A percentile compares a stretch with the other conserved stretches of the same genome.
phyloP scores from a whole-genome alignment of 2,888 invertebrate genomes.

The Orchesella flavescens region DNA sequence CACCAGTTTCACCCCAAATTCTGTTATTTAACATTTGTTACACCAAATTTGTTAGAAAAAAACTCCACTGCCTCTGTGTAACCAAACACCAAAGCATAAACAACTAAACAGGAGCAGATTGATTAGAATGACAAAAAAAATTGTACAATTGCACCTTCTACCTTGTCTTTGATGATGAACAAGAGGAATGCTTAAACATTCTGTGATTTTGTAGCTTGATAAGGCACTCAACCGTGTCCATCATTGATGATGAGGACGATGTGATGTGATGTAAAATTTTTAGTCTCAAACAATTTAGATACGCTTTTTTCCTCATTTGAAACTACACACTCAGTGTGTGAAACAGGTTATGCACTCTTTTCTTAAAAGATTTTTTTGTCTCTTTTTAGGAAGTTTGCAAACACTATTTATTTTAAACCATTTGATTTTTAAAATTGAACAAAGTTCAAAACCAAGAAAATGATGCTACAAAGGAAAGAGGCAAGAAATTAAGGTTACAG shows the following conservation, averaged over 20 bases:
- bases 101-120: conserved; percentile 11
- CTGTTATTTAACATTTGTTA: conserved; percentile 41
- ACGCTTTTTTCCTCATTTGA: conserved; percentile 13
- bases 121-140: conserved; percentile 12
- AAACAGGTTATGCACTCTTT: neutral
- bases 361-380: neutral
- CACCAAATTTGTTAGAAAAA: conserved; percentile 3
- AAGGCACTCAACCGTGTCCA: conserved; percentile 44
- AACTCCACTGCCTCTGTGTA: too few relatives aligned
- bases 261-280: neutral
- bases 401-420: neutral
- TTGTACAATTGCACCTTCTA: neutral
- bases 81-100: neutral
- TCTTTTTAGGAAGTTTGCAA: conserved; percentile 21
- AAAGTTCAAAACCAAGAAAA: too few relatives aligned
- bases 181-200: conserved; percentile 3
- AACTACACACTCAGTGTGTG: neutral
- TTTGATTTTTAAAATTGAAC: too few relatives aligned
- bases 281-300: conserved; percentile 29
- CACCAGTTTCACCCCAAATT: conserved; percentile 18
- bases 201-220: conserved; percentile 44
- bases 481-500: too few relatives aligned
- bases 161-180: neutral
- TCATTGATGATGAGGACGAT: conserved; percentile 12
- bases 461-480: too few relatives aligned